Evolutionary conservation across 1,140 invertebrate species (phyloP), one percentile per base, ranked within the genome.

Genomic region (Chironomus striatipennis): DNA sequence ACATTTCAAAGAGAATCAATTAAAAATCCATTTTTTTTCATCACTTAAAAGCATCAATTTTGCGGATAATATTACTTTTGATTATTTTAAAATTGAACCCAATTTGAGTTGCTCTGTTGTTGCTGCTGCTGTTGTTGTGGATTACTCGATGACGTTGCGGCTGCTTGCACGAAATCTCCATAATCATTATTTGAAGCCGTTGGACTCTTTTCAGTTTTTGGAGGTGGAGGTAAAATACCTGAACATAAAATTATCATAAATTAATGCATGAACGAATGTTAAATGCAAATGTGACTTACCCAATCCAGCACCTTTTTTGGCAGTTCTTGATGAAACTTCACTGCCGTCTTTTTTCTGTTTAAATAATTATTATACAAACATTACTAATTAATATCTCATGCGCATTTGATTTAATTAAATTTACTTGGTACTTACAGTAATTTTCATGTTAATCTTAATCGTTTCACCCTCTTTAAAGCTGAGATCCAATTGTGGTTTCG

Each of bases 401-500:
- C 18, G 20, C n/a, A 17, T 18, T 34, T 34, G 24, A 34, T 2
- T 34, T 34, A 34, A 34, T 34, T 34, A 2, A 34, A 34, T n/a
- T n/a, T 43, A 6, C 3, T n/a, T 6, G 9, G 42, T 73, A 83
- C 88, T 87, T 86, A 97, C 95, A 77, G 93, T 95, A 78, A 98
- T 97, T 85, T 95, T 95, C 93, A 97, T 96, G 81, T 98, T 98
- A 67, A 99, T 97, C 86, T 96, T 98, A 77, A 99, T 98, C 15
- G 97, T 99, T 86, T 99, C 93, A 34, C 97, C 97, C 82, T 98
- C 97, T 83, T 98, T 99, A 80, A 99, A 98, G 75, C 95, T 91
- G n/a, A 98, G 86, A 87, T 98, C 96, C 17, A 98, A 84, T 78
- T 94, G 90, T 75, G 93, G 94, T 77, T 90, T 90, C 10, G 90